Evolutionary conservation across 2,113 vertebrate genomes (phyloP), one percentile per base, ranked within the genome.

Genomic region (Saguinus midas): DNA sequence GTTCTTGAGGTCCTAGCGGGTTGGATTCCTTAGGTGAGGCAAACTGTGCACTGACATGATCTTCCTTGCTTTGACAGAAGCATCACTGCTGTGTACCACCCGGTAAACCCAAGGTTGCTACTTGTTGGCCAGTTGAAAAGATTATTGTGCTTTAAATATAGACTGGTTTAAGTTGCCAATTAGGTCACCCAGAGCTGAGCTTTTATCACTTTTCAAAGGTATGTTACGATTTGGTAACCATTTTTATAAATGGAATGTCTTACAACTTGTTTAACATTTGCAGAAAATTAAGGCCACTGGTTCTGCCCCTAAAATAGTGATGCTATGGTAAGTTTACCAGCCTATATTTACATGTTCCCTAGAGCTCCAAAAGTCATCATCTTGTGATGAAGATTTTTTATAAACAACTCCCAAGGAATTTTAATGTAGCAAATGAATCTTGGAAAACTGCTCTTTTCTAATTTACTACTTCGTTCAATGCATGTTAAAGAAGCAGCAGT

Each of bases 381-480:
- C 52, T 64, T 95, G 21, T 88, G 91, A 84, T 95, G 66, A 73
- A 81, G 81, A 73, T 61, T 96, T 85, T 78, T 93, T 87, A 85
- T 21, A 96, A 94, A 87, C 48, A 95, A 68, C 50, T 91, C 57
- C 48, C 70, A 40, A 94, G 90, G 76, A 96, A 93, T 97, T 93
- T 96, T 96, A 94, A 84, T 92, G 35, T 95, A 97, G 90, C 76
- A 96, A 93, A 78, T 73, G 79, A 95, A 95, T 96, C 80, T 93
- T 95, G 52, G 92, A 92, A 78, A 76, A 55, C 48, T 82, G 48
- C 90, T 97, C 61, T 7, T 96, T 97, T 97, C 93, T 14, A 21
- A 96, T 98, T 97, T 97, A 94, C 78, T 96, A 35, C 55, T 87
- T 97, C 75, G 10, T 94, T 96, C 93, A 83, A 27, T 97, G 73